phyloP scores from a whole-genome alignment of 1,140 invertebrate genomes.

The Drosophila ironensis region DNA sequence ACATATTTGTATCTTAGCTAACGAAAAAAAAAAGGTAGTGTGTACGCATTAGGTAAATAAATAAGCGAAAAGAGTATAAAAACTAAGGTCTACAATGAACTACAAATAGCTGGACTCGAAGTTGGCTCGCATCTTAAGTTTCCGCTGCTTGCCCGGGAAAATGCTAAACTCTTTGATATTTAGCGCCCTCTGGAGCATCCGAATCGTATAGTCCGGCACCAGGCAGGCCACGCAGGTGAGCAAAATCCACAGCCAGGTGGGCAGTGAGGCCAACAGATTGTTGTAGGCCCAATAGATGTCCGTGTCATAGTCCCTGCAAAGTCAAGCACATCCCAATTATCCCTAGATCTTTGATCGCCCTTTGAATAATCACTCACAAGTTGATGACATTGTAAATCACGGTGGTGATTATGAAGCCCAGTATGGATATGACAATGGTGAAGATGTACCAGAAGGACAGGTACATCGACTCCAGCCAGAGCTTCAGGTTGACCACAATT shows the following conservation, averaged over 20 bases:
- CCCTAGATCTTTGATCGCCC: background rate
- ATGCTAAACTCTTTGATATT: constrained; percentile 64
- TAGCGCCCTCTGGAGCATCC: constrained; percentile 60
- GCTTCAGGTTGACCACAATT: constrained; percentile 84
- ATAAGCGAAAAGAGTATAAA: constrained; percentile 55
- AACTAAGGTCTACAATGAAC: constrained; percentile 20
- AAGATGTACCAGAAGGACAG: constrained; percentile 85
- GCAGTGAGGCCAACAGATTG: constrained; percentile 83
- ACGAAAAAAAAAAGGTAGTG: constrained; percentile 47
- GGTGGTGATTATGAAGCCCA: constrained; percentile 84
- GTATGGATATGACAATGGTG: constrained; percentile 84
- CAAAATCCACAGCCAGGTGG: constrained; percentile 85
- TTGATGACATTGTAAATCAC: constrained; percentile 84
- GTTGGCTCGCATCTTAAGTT: constrained; percentile 59
- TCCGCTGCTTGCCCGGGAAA: constrained; percentile 66
- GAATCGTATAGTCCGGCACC: constrained; percentile 84
- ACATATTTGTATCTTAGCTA: constrained; percentile 27
- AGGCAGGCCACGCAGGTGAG: constrained; percentile 84
- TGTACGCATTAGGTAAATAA: constrained; percentile 53
- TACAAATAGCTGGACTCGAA: constrained; percentile 67
- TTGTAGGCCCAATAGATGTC: constrained; percentile 86
- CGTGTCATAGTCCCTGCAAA: constrained; percentile 84
- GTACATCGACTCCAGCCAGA: constrained; percentile 86
- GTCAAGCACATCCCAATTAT: background rate
- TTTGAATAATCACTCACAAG: constrained; percentile 83